Evolutionary conservation across 2,797 vertebrate genomes (phyloP), one percentile per base, ranked within the genome.

Genomic region (Botia kubotai): DNA sequence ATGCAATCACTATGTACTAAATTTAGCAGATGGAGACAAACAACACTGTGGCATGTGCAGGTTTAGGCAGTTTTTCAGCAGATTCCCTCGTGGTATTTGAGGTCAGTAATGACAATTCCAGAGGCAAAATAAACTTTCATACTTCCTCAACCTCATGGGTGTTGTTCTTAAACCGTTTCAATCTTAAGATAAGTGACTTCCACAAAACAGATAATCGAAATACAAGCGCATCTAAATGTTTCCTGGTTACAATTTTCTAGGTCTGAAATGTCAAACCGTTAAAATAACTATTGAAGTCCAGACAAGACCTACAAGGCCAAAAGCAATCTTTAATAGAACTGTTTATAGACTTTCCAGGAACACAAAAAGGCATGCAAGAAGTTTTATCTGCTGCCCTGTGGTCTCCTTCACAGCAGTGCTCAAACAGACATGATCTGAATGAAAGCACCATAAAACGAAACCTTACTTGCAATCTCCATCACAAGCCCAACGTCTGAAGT

Each of bases 291-390:
- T 14, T 58, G 8, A 58, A 58, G 65, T 23, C 46, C 46, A 60
- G 75, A 70, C 53, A 69, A 77, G 23, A 77, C 70, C 36, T 16
- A 60, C 16, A 77, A 48, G 75, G 43, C 65, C 17, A 70, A 70
- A 13, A 21, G 0, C 57, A 60, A 70, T 77, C 50, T 77, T 33
- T 69, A 77, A 69, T 58, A 48, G 53, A 69, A 60, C 36, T 14
- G 17, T 60, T 77, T 48, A 26, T 3, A 23, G 36, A 46, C 66
- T 69, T 33, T 53, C 52, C n/a, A 29, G 50, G 66, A 50, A 33
- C 65, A 58, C 21, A 19, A 33, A 23, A 60, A 1, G 14, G 7
- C 26, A 6, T 29, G 21, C 14, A 23, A 21, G 50, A 69, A 33
- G 36, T 77, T 58, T 69, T 68, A 68, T 55, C 60, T 43, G 62